phyloP scores from a whole-genome alignment of 2,888 invertebrate genomes.

The Augiades crinisus region DNA sequence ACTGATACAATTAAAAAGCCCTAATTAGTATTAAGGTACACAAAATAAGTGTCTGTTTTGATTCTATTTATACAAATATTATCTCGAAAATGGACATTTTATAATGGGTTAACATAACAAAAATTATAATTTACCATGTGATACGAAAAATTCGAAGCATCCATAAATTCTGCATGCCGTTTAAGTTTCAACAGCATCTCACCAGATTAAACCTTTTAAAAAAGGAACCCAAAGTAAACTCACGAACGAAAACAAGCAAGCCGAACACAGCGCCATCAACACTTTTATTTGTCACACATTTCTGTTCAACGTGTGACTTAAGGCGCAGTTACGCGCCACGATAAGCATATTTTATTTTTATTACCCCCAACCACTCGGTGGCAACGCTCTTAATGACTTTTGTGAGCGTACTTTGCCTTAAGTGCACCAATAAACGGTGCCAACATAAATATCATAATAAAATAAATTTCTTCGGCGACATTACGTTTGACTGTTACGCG shows the following conservation, averaged over 20 bases:
- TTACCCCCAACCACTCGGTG: constrained; percentile 46
- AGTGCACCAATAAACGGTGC: constrained; percentile 45
- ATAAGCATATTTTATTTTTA: constrained; percentile 62
- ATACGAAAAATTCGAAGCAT: not conserved
- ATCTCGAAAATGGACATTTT: too few relatives aligned
- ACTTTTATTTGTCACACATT: constrained; percentile 48
- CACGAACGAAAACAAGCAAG: constrained; percentile 28
- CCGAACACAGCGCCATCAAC: constrained; percentile 37
- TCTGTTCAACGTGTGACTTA: constrained; percentile 44
- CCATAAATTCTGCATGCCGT: constrained; percentile 8
- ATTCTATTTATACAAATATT: too few relatives aligned
- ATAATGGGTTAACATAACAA: too few relatives aligned
- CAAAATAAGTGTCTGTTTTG: too few relatives aligned
- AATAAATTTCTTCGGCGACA: constrained; percentile 26
- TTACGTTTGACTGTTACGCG: constrained; percentile 22
- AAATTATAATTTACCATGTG: too few relatives aligned
- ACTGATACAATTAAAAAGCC: too few relatives aligned
- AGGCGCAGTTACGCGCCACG: constrained; percentile 46
- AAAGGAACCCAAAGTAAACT: constrained; percentile 1
- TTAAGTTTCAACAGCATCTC: constrained; percentile 14
- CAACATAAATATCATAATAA: constrained; percentile 32
- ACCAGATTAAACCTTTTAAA: constrained; percentile 15
- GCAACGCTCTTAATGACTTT: constrained; percentile 48
- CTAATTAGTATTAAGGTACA: too few relatives aligned
- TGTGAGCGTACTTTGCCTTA: constrained; percentile 43